Conservation (phyloP, 2,797 vertebrate species). For the Enteromius fasciolatus region DNA sequence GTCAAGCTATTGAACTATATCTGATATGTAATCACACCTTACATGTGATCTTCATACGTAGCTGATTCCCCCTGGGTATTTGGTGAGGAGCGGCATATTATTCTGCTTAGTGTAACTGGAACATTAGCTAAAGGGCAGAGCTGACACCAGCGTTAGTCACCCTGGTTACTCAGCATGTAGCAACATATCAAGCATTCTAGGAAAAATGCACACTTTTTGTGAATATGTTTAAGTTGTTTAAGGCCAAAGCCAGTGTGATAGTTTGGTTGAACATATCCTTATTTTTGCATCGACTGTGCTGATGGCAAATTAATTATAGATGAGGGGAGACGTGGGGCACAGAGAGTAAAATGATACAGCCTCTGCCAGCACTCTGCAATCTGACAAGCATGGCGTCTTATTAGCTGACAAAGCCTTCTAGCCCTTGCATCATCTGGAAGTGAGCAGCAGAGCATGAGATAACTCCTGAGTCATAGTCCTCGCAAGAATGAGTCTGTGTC, state of each 20-base stretch:
- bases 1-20: background rate
- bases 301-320: constrained; percentile 39
- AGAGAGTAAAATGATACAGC: constrained; percentile 1
- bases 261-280: background rate
- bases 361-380: constrained; percentile 57
- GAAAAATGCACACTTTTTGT: background rate
- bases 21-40: background rate
- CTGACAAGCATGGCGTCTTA: constrained; percentile 63
- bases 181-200: background rate
- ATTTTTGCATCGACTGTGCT: background rate
- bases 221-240: background rate
- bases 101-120: constrained; percentile 52
- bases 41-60: background rate
- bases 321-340: background rate
- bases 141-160: constrained; percentile 55
- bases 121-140: constrained; percentile 48
- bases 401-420: constrained; percentile 62
- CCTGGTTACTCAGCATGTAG: constrained; percentile 52
- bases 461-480: constrained; percentile 44
- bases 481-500: background rate
- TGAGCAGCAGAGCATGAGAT: constrained; percentile 46
- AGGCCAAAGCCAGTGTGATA: background rate
- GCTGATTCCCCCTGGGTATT: background rate
- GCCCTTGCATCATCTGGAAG: constrained; percentile 55
- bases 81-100: constrained; percentile 39